Conservation (phyloP, 2,888 invertebrate species). For the Eupeodes latifasciatus region DNA sequence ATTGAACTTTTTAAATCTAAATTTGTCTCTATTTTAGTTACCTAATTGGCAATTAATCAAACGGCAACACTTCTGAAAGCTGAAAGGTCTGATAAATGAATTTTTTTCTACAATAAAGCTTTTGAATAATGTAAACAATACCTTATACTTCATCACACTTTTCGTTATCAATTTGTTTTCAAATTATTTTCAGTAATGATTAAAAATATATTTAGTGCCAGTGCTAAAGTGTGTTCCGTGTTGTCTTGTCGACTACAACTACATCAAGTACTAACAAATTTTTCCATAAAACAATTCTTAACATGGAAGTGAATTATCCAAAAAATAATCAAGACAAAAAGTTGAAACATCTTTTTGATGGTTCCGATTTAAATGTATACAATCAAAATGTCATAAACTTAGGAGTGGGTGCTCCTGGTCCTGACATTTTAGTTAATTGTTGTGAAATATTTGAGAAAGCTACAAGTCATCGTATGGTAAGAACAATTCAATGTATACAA, state of each 20-base stretch:
- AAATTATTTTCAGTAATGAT: background rate
- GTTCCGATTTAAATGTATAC: constrained; percentile 84
- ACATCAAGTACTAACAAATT: background rate
- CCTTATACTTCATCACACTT: background rate
- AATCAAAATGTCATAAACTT: constrained; percentile 84
- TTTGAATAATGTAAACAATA: too few relatives aligned
- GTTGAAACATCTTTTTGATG: constrained; percentile 85
- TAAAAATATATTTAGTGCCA: background rate
- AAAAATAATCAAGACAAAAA: constrained; percentile 76
- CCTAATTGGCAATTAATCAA: too few relatives aligned
- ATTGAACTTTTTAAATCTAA: too few relatives aligned
- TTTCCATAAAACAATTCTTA: background rate
- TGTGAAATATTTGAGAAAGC: constrained; percentile 84
- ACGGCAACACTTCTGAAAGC: too few relatives aligned
- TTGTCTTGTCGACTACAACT: background rate
- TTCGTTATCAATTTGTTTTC: constrained; percentile 10
- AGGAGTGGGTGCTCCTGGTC: constrained; percentile 86
- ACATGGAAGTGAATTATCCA: constrained; percentile 30
- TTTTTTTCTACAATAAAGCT: too few relatives aligned
- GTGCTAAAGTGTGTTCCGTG: background rate
- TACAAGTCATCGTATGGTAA: constrained; percentile 85
- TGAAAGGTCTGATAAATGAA: too few relatives aligned
- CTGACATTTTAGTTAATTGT: constrained; percentile 85
- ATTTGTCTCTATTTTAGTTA: too few relatives aligned
- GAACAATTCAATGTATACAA: background rate